A percentile compares a stretch with the other conserved stretches of the same genome.
These are phyloP conservation scores for Stenotaenia linearis DNA, from an alignment of 2,888 invertebrate genomes.

Conservation along the genomic window DNA sequence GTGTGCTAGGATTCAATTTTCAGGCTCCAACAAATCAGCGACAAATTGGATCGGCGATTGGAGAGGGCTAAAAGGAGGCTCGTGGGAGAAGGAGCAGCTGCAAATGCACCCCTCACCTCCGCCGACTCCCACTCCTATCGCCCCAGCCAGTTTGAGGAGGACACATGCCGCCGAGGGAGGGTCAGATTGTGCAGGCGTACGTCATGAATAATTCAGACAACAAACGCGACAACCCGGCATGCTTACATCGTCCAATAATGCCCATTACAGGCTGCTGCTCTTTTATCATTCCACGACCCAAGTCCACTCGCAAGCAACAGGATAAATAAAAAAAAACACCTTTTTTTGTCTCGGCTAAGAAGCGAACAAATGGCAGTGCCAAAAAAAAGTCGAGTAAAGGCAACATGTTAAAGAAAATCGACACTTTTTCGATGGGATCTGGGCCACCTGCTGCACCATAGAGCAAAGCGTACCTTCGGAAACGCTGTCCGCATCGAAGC, in stretches of 20 bases:
- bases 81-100: slow-evolving; percentile 28
- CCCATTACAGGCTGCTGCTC: neutral
- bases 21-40: slow-evolving; percentile 28
- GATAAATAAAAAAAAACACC: neutral
- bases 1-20: slow-evolving; percentile 24
- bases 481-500: slow-evolving; percentile 12
- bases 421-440: neutral
- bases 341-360: neutral
- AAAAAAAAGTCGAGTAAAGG: neutral
- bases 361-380: neutral
- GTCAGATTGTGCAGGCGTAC: slow-evolving; percentile 24
- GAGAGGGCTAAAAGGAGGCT: slow-evolving; percentile 15
- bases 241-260: slow-evolving; percentile 17
- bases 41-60: slow-evolving; percentile 28
- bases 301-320: neutral
- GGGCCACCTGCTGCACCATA: neutral
- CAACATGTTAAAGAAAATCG: slow-evolving; percentile 7
- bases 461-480: neutral
- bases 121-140: neutral
- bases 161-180: neutral
- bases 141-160: neutral
- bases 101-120: slow-evolving; percentile 8
- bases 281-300: neutral
- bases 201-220: slow-evolving; percentile 22
- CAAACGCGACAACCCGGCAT: neutral